A percentile compares a stretch with the other conserved stretches of the same genome.
These are phyloP conservation scores for Lichenostomus cassidix DNA, from an alignment of 2,113 vertebrate species.

Conservation along the genomic window DNA sequence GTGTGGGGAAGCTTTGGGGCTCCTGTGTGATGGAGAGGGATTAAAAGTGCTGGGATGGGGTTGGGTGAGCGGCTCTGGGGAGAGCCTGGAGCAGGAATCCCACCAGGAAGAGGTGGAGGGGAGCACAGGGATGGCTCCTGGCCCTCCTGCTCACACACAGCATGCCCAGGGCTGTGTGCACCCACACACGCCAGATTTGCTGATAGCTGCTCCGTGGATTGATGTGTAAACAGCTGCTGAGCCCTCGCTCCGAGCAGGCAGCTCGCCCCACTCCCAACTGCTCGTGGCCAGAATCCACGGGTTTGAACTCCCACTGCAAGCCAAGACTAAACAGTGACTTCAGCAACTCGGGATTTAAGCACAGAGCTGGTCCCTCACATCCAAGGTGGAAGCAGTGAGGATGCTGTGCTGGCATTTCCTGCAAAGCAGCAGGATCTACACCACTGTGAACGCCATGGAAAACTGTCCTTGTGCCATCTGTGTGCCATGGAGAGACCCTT, in stretches of 20 bases:
- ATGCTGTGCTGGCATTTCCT: neutral
- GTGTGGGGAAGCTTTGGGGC: fast-evolving
- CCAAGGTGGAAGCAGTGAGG: neutral
- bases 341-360: neutral
- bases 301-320: neutral
- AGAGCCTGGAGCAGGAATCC: fast-evolving
- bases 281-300: neutral
- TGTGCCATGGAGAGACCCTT: neutral
- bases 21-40: neutral
- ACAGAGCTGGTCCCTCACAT: neutral
- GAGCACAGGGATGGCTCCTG: neutral
- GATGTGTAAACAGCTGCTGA: conserved; percentile 36
- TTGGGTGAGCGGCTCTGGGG: neutral
- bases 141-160: neutral
- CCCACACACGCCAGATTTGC: neutral
- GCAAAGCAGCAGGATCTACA: neutral
- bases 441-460: fast-evolving
- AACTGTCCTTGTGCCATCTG: neutral
- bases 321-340: conserved; percentile 48
- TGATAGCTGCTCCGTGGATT: neutral
- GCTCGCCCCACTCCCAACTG: neutral
- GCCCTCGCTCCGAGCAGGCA: neutral
- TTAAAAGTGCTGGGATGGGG: neutral
- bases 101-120: neutral
- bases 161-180: neutral